phyloP scores from a whole-genome alignment of 2,113 vertebrate species.

The Melanotaenia duboulayi region DNA sequence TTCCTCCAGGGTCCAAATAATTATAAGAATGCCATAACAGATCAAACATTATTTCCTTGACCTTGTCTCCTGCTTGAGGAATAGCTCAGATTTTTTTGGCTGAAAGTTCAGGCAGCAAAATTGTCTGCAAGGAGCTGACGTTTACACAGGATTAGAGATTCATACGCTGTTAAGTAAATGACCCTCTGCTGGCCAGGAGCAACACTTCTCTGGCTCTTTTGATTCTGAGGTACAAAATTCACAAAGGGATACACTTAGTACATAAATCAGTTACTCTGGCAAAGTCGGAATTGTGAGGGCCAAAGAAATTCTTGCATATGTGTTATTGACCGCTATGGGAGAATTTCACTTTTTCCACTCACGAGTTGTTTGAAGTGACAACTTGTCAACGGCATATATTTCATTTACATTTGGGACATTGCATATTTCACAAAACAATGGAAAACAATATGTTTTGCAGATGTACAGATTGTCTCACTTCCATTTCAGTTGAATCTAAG shows the following conservation, averaged over 20 bases:
- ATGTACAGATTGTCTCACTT: conserved; percentile 26
- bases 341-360: conserved; percentile 18
- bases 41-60: conserved; percentile 77
- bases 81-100: conserved; percentile 68
- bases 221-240: conserved; percentile 43
- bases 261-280: conserved; percentile 54
- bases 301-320: conserved; percentile 10
- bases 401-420: conserved; percentile 19
- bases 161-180: conserved; percentile 66
- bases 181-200: conserved; percentile 55
- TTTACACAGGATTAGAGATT: conserved; percentile 75
- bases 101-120: conserved; percentile 42
- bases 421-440: conserved; percentile 38
- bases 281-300: neutral
- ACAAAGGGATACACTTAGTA: conserved; percentile 36
- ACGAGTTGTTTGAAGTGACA: conserved; percentile 3
- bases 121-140: conserved; percentile 63
- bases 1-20: conserved; percentile 77
- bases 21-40: conserved; percentile 77
- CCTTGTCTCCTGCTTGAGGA: conserved; percentile 72
- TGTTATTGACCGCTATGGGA: conserved; percentile 16
- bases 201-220: conserved; percentile 55
- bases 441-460: conserved; percentile 47
- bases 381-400: conserved; percentile 2
- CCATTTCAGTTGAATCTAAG: conserved; percentile 49